Conservation (phyloP, 2,113 vertebrate species). For the Cryptoleucopteryx plumbea region DNA sequence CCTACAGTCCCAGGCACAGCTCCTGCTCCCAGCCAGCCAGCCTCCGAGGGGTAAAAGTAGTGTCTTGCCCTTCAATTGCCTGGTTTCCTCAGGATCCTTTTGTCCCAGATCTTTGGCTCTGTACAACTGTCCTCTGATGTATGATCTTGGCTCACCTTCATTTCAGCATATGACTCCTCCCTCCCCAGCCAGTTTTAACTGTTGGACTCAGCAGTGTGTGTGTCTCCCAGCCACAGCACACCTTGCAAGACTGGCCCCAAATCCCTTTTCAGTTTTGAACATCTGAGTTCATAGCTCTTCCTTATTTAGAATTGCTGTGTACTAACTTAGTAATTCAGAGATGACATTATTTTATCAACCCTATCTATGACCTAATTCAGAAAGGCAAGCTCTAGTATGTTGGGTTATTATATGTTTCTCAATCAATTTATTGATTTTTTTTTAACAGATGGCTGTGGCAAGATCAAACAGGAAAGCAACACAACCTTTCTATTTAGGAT, state of each 20-base stretch:
- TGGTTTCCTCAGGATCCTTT: not conserved
- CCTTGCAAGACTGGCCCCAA: not conserved
- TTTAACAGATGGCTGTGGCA: not conserved
- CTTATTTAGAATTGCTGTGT: not conserved
- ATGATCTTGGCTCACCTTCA: not conserved
- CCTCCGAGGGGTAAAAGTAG: not conserved
- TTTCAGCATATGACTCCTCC: not conserved
- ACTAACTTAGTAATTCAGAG: not conserved
- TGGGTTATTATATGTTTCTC: conserved; percentile 4
- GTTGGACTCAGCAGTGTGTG: not conserved
- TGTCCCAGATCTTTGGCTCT: not conserved
- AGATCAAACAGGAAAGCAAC: not conserved
- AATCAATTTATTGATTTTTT: not conserved
- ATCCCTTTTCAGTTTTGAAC: not conserved
- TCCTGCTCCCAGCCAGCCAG: not conserved
- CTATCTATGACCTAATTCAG: not conserved
- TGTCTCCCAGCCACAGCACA: not conserved
- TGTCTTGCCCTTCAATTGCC: not conserved
- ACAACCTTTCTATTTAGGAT: not conserved
- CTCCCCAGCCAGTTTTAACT: not conserved
- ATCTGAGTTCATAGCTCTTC: not conserved
- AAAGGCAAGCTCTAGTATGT: not conserved
- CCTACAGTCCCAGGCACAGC: not conserved
- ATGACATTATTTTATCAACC: not conserved
- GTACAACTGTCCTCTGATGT: not conserved